These are phyloP conservation scores for Drosophila auraria DNA, from an alignment of 1,140 invertebrate species.

Conservation along the genomic window DNA sequence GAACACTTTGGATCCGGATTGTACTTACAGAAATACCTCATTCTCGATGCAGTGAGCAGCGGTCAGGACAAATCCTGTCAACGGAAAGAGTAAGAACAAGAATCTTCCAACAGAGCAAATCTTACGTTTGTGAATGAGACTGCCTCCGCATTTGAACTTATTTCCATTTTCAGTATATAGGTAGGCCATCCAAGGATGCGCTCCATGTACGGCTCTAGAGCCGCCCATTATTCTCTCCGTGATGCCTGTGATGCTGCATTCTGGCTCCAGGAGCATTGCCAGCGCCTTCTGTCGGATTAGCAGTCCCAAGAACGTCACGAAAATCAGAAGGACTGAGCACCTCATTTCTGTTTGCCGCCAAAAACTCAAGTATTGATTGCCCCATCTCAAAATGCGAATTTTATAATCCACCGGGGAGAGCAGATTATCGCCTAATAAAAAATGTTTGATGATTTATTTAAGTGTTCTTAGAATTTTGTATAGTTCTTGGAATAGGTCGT, in stretches of 20 bases:
- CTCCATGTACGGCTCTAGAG: background rate
- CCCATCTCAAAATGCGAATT: no score
- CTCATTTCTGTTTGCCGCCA: background rate
- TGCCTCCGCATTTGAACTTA: slow-evolving; percentile 3
- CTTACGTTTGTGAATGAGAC: slow-evolving; percentile 12
- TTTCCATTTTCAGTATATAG: background rate
- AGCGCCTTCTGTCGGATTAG: background rate
- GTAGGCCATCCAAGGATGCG: slow-evolving; percentile 19
- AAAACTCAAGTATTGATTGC: background rate
- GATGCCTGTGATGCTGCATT: background rate
- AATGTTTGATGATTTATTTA: no score
- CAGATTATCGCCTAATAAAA: no score
- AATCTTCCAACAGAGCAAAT: background rate
- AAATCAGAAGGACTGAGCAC: background rate
- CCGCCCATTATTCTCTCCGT: no score
- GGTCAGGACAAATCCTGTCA: slow-evolving; percentile 7
- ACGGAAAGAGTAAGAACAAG: background rate
- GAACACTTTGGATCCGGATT: background rate
- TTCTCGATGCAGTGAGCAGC: slow-evolving; percentile 10
- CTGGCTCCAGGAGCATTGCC: background rate
- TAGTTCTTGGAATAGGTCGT: no score
- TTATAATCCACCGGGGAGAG: no score
- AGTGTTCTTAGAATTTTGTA: no score
- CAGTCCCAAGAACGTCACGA: background rate
- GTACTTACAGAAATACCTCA: background rate